A percentile compares a stretch with the other conserved stretches of the same genome.
phyloP scores from a whole-genome alignment of 2,113 vertebrate genomes.

The Oncorhynchus keta region DNA sequence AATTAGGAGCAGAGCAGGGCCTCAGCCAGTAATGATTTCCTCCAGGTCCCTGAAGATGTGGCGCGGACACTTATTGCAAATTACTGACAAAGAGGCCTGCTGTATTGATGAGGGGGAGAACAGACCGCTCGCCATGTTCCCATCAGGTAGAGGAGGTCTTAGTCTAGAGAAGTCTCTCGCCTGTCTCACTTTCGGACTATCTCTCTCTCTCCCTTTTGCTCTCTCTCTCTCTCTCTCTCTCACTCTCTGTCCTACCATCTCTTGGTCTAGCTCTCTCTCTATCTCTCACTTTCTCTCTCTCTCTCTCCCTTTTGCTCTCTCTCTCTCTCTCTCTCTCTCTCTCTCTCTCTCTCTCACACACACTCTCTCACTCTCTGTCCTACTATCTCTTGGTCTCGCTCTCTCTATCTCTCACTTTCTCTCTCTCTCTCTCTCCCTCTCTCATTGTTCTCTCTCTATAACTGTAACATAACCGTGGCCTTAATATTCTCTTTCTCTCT shows the following conservation, averaged over 20 bases:
- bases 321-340: not conserved
- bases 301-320: not conserved
- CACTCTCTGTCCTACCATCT: conserved; percentile 3
- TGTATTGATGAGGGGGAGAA: conserved; percentile 91
- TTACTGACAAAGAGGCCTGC: conserved; percentile 96
- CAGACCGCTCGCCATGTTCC: conserved; percentile 84
- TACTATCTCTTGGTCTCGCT: not conserved
- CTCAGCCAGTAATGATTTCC: conserved; percentile 96
- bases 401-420: conserved; percentile 5
- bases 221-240: not conserved
- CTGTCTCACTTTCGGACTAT: conserved; percentile 54
- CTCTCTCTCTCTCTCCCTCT: not conserved
- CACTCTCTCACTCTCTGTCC: conserved; percentile 2
- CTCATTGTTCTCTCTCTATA: not conserved
- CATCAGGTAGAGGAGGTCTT: conserved; percentile 82
- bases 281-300: conserved; percentile 8
- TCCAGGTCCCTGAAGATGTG: conserved; percentile 87
- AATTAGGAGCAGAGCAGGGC: conserved; percentile 92
- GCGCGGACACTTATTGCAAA: conserved; percentile 97
- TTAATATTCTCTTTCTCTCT: conserved; percentile 12
- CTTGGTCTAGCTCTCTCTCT: not conserved
- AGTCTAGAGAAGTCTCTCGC: conserved; percentile 50
- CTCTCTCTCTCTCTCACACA: conserved; percentile 16
- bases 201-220: conserved; percentile 20
- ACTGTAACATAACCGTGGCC: no score